A percentile compares a stretch with the other conserved stretches of the same genome.
Evolutionary conservation across 2,797 vertebrate genomes (phyloP).

Genomic region (Alcedo atthis): DNA sequence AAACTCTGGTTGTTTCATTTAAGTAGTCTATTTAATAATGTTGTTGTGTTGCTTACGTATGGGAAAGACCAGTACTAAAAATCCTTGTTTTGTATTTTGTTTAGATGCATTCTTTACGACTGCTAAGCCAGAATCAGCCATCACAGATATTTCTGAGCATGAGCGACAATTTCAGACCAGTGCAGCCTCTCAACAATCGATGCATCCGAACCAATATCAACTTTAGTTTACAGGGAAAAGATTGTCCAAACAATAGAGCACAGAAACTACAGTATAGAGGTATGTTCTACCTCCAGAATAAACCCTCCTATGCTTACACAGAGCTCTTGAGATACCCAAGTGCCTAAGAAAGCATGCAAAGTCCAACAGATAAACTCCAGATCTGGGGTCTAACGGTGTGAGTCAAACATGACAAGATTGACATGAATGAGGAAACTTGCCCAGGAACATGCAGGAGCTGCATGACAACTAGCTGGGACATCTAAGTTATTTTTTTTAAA

Average conservation of each 20-base stretch:
- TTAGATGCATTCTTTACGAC: slow-evolving; percentile 96
- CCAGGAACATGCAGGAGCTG: neutral
- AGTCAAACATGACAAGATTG: neutral
- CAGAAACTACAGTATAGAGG: slow-evolving; percentile 99
- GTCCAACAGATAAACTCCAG: neutral
- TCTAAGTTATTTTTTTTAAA: neutral
- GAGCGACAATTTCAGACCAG: slow-evolving; percentile 97
- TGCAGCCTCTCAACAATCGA: slow-evolving; percentile 97
- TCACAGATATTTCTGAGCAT: slow-evolving; percentile 99
- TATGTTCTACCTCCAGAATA: slow-evolving; percentile 60
- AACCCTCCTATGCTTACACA: neutral
- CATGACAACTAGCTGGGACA: neutral
- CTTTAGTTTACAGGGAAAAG: slow-evolving; percentile 98
- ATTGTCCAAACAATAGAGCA: slow-evolving; percentile 97
- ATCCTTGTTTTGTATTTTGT: slow-evolving; percentile 35
- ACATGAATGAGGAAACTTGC: neutral
- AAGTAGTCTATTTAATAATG: neutral
- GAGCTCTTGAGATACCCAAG: neutral
- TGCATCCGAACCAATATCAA: slow-evolving; percentile 99
- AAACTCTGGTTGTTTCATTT: neutral
- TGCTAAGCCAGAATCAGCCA: slow-evolving; percentile 98
- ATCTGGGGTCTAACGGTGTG: neutral
- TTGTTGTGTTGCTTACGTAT: neutral
- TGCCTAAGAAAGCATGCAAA: neutral
- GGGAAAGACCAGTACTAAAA: neutral